Conservation (phyloP, 1,140 invertebrate genomes). For the Lasaia peninsularis region DNA sequence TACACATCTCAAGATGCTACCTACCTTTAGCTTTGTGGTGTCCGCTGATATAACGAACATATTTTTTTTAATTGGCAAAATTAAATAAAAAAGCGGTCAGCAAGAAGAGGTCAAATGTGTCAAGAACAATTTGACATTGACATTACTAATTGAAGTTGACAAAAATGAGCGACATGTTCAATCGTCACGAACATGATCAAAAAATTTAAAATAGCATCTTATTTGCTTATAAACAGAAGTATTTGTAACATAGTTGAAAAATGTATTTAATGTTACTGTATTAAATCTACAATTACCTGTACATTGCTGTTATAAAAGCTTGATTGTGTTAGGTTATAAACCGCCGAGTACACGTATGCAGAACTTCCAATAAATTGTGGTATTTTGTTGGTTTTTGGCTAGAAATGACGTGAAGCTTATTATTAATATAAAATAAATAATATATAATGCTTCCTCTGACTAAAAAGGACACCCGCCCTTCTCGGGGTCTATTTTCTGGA, state of each 20-base stretch:
- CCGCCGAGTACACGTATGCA: constrained; percentile 72
- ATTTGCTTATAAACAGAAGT: background rate
- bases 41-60: too few relatives aligned
- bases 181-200: background rate
- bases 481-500: constrained; percentile 78
- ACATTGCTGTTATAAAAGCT: constrained; percentile 6
- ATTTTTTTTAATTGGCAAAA: too few relatives aligned
- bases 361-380: constrained; percentile 41
- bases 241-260: background rate
- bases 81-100: too few relatives aligned
- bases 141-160: background rate
- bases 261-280: background rate
- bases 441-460: constrained; percentile 85
- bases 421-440: constrained; percentile 23
- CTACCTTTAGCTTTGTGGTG: too few relatives aligned
- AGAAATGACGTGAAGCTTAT: constrained; percentile 61
- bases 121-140: too few relatives aligned
- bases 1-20: too few relatives aligned
- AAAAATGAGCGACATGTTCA: background rate
- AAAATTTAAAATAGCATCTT: background rate
- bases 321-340: constrained; percentile 48
- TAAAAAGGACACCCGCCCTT: constrained; percentile 83
- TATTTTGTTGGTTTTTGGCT: constrained; percentile 38
- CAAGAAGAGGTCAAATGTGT: too few relatives aligned
- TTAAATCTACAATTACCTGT: background rate